Evolutionary conservation across 1,140 invertebrate genomes (phyloP), one percentile per base, ranked within the genome.

Genomic region (Penaeus indicus): DNA sequence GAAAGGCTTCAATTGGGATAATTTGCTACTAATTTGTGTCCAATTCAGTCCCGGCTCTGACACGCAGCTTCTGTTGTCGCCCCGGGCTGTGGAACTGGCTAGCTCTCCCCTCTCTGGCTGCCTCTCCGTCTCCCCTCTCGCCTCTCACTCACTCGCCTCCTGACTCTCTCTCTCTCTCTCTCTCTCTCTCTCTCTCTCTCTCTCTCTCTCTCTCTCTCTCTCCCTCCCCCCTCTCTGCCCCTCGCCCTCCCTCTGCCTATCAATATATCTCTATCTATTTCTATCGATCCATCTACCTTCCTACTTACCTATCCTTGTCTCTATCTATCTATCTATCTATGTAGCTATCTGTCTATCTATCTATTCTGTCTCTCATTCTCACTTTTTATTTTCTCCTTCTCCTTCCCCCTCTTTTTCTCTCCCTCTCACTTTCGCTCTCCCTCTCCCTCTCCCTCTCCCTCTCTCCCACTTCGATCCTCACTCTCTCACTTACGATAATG

Each of bases 1-100:
- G 86, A 88, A 88, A 88, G 86, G 86, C 86, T 88, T 84, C 86
- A 88, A 88, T 88, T 88, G 86, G 60, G 86, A 84, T 88, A 88
- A 88, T 88, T 88, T 78, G 82, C 86, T 88, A 64, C 81, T 88
- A 88, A 88, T 88, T 84, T 88, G 80, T 77, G 86, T 42, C 81
- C 86, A 84, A 88, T 88, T 88, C 86, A 88, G 81, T 54, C 54
- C 47, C 75, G 47, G 60, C 81, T 78, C 64, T 84, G 86, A 88
- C 86, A 88, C 86, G 81, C 63, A 42, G 22, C 72, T 75, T 27
- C 42, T 75, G 72, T 75, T 75, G 72, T 75, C 72, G 72, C 72
- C 72, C 42, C 72, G 72, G 72, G 72, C 67, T 72, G 67, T 32
- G 19, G 7, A 54, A 16, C 67, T 72, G n/a, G 38, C n/a, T 60